Evolutionary conservation across 2,797 vertebrate species (phyloP), one percentile per base, ranked within the genome.

Genomic region (Esox masquinongy): DNA sequence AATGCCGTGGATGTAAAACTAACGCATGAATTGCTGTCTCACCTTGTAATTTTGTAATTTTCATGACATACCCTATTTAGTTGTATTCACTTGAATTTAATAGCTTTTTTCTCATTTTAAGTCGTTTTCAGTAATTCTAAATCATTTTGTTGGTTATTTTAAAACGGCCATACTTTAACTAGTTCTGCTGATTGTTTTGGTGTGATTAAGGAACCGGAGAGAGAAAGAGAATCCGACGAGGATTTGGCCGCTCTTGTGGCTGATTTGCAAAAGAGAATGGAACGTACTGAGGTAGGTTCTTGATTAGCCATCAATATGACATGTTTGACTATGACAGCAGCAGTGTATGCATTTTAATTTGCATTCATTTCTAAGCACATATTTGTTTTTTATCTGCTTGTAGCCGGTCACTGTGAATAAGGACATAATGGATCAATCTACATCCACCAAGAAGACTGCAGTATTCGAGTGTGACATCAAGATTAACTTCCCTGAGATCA

Each of bases 401-500:
- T 86, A 99, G 98, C 98, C 98, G 69, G 91, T 99, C 80, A 97
- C 96, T 24, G 92, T 99, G 81, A 88, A 97, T 87, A 97, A 87
- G 81, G 98, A 99, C 87, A 97, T 99, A 91, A 92, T 95, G 78
- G 95, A 98, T 87, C 96, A 96, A 89, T 94, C 89, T 0, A 93
- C 94, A 83, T 86, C 96, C 85, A 86, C 90, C 83, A 93, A 96
- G 74, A 94, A 95, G 74, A 96, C 96, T 76, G 97, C 95, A 2
- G 36, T 93, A 77, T 98, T 99, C 85, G 96, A 98, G 93, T 99
- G 97, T 70, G 94, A 97, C 83, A 92, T 99, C 85, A 98, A 97
- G 91, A 99, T 99, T 90, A 99, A 99, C 91, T 99, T 98, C 88
- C 97, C 98, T 31, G 98, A 99, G 94, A 99, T 99, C 89, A 95